Evolutionary conservation across 1,140 invertebrate species (phyloP).

Genomic region (Ladona fulva): DNA sequence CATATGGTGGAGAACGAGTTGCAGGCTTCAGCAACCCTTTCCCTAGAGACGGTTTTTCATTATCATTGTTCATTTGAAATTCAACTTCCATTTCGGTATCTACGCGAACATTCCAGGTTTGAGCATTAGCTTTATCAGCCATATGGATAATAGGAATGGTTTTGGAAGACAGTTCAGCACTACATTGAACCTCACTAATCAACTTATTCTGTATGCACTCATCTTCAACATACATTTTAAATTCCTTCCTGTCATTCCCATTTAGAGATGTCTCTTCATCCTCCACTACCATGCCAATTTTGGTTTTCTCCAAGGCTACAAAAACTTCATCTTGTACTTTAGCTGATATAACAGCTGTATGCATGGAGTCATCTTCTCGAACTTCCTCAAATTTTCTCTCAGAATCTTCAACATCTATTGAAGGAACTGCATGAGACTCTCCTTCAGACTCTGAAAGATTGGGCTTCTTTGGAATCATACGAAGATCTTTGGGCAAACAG

Average conservation of each 20-base stretch:
- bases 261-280: not conserved
- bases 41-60: not conserved
- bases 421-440: not conserved
- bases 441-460: not conserved
- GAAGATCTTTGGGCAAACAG: not conserved
- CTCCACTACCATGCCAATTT: not conserved
- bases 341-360: not conserved
- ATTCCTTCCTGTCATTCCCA: not conserved
- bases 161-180: not conserved
- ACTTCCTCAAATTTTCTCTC: not conserved
- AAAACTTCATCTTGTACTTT: not conserved
- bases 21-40: not conserved
- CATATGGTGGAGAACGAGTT: not conserved
- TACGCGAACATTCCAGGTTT: not conserved
- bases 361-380: not conserved
- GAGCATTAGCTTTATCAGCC: not conserved
- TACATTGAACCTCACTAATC: not conserved
- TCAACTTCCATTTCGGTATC: not conserved
- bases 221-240: not conserved
- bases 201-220: not conserved
- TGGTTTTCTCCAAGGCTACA: not conserved
- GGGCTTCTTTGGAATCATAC: not conserved
- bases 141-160: not conserved
- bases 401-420: not conserved
- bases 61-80: not conserved